Evolutionary conservation across 2,113 vertebrate species (phyloP).

Genomic region (Brienomyrus longianalis): DNA sequence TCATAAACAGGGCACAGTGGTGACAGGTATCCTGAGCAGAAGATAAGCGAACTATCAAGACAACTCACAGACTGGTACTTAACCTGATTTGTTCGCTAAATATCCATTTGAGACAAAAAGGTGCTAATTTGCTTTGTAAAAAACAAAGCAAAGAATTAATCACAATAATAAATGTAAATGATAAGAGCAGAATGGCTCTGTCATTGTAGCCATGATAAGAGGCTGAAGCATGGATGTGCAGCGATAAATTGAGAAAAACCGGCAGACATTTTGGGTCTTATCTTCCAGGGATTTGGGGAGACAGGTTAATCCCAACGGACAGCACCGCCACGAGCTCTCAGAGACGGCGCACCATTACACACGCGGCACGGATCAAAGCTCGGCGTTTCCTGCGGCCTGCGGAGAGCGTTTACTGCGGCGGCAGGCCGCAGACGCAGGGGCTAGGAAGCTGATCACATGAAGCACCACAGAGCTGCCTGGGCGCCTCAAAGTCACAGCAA

Average conservation of each 20-base stretch:
- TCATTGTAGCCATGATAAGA: conserved; percentile 14
- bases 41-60: not conserved
- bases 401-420: conserved; percentile 29
- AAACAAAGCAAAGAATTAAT: conserved; percentile 21
- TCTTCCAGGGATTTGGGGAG: conserved; percentile 41
- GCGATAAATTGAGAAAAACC: conserved; percentile 34
- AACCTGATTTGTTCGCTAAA: not conserved
- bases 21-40: not conserved
- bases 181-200: conserved; percentile 7
- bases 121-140: not conserved
- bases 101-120: not conserved
- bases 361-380: conserved; percentile 58
- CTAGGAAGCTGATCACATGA: conserved; percentile 31
- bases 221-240: conserved; percentile 14
- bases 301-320: conserved; percentile 50
- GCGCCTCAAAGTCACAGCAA: conserved; percentile 55
- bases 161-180: not conserved
- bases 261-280: conserved; percentile 28
- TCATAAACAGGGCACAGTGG: not conserved
- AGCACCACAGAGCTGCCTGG: conserved; percentile 22
- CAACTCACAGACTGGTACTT: not conserved
- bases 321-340: conserved; percentile 33
- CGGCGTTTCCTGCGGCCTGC: conserved; percentile 38
- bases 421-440: conserved; percentile 19
- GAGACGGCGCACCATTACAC: conserved; percentile 45